A percentile compares a stretch with the other conserved stretches of the same genome.
phyloP scores from a whole-genome alignment of 2,888 invertebrate species.

The Caenorhabditis zanzibari region DNA sequence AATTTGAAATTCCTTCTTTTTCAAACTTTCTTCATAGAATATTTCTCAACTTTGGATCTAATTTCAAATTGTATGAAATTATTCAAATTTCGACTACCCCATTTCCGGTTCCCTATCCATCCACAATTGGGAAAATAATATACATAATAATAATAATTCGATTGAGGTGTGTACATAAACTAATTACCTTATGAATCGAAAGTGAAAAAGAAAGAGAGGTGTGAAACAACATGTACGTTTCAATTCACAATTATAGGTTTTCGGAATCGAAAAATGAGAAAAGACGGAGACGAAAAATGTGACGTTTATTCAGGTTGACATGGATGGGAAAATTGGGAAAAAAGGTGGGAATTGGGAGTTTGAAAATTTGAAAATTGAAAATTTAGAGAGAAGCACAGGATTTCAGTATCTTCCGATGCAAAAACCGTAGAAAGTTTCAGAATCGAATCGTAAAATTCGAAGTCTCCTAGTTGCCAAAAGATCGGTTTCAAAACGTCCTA shows the following conservation, averaged over 20 bases:
- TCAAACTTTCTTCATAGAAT: no score
- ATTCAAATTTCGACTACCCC: no score
- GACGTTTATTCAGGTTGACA: conserved; percentile 43
- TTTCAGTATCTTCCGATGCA: no score
- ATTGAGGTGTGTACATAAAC: neutral
- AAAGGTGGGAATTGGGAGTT: neutral
- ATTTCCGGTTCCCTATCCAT: no score
- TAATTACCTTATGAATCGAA: conserved; percentile 4
- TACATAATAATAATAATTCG: neutral
- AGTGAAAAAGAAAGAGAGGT: conserved; percentile 26
- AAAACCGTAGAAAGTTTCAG: no score
- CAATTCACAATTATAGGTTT: conserved; percentile 53
- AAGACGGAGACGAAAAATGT: neutral
- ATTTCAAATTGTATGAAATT: no score
- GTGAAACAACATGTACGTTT: conserved; percentile 46
- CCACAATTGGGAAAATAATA: neutral
- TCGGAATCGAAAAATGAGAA: neutral
- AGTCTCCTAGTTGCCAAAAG: no score
- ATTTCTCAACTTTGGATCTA: no score
- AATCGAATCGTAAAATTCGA: no score
- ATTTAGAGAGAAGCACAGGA: neutral
- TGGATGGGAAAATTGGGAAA: conserved; percentile 31
- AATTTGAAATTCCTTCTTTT: no score
- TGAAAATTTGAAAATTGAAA: neutral
- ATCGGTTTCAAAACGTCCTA: no score